Evolutionary conservation across 2,797 vertebrate species (phyloP), one percentile per base, ranked within the genome.

Genomic region (Oreochromis mossambicus): DNA sequence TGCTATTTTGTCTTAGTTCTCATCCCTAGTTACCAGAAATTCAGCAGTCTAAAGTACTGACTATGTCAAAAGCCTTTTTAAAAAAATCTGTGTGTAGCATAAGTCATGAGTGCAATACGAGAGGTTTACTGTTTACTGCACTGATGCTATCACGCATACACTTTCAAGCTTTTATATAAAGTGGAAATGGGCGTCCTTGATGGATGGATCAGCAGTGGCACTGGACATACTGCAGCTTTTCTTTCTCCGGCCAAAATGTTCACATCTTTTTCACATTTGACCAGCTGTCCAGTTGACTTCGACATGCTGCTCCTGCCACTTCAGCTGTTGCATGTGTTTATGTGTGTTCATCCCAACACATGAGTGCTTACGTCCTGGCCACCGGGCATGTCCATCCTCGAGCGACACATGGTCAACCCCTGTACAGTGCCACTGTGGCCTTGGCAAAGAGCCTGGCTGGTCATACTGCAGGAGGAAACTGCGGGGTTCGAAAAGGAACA

Each of bases 391-490:
- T 90, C 88, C 85, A 73, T 92, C 75, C 66, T 86, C 4, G 36
- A 78, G 83, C 89, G 91, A 92, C 91, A 81, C 91, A 91, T 93
- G 87, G 90, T 92, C 92, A 90, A 82, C 82, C 86, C 55, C 68
- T 55, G 84, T 79, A 80, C 83, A 85, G 86, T 83, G 52, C 80
- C 82, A 56, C 19, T 21, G 54, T 80, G 89, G 92, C 92, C 93
- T 92, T 94, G 93, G 90, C 91, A 55, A 36, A 46, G 54, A 89
- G 87, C 63, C 87, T 82, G 79, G 55, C 50, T 89, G 87, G 90
- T 94, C 90, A 91, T 91, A 95, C 93, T 92, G 92, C 85, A 84
- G 90, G 80, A 78, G 81, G 82, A 82, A 29, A 41, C 78, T n/a
- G 66, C 8, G 5, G 87, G 86, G 86, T 82, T 87, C 32, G 8